Base-by-base conservation (phyloP, 2,113 vertebrate genomes). In the Hyperopisus bebe region DNA sequence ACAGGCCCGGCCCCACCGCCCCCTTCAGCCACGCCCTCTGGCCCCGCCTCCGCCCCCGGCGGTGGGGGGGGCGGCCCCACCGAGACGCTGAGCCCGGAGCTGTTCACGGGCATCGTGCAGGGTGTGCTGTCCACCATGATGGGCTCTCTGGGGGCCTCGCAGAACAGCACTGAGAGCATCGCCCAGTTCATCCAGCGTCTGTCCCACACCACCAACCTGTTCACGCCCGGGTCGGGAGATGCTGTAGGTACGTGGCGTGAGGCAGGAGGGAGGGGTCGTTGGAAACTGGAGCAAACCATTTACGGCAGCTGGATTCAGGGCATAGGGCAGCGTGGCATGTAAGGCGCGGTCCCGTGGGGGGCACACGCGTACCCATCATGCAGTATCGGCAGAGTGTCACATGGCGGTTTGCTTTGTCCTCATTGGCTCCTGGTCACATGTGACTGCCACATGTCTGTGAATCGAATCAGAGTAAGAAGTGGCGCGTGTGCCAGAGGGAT, bases 181-280 rank as follows among this genome's bases (percentile, higher is more conserved):
- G 97, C 97, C 1, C 97, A 97, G 90, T 98, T 98, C 92, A 97
- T 98, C 94, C 97, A 98, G 77, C 95, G 97, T 87, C 96, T 98
- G 66, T 98, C 97, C 0, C 97, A 97, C 84, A 96, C 97, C 46
- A 97, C 95, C 94, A 98, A 98, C 94, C 96, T 98, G 90, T 98
- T 98, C 91, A 97, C 97, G 91, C 93, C 97, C 46, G 84, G 97
- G 92, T 91, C 96, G 0, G 97, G 97, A 10, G 97, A 97, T 6
- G 96, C 97, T 2, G 95, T 96, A 0, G 97, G 95, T 95, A 89
- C 90, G 95, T 62, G 19, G 13, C 31, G 5, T 46, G 7, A 24
- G 51, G 82, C 48, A 42, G 15, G 35, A 19, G 19, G 42, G 17
- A 48, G 10, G 3, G 17, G 44, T n/a, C 11, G 46, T 85, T 85